Base-by-base conservation (phyloP, 2,888 invertebrate species). In the Celastrina argiolus region DNA sequence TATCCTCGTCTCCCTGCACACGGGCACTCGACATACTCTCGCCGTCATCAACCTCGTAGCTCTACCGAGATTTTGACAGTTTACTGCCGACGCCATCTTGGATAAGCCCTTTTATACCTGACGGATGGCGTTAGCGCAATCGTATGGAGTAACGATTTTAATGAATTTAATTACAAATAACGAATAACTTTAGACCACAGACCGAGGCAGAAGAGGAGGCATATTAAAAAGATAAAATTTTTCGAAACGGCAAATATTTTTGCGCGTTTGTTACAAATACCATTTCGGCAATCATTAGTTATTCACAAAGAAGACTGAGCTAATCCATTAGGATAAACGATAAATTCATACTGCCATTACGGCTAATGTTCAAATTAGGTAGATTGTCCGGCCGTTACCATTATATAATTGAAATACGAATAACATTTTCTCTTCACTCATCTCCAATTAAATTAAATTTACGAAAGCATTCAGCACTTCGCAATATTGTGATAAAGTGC, bases 1-100 rank as follows among this genome's bases (percentile, higher is more conserved):
- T 89, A 92, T 92, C 90, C 92, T 92, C 92, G 92, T 92, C 91
- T 92, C 92, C 92, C 92, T 92, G 89, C 84, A 90, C 90, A 90
- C 86, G 89, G 78, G 88, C 84, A 91, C 90, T 89, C 89, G 90
- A 91, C 89, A 90, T 91, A 90, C 89, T 89, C 88, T 90, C 90
- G 86, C 87, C 89, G 77, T 89, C 89, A 88, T 87, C 88, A 88
- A 88, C 87, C 85, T 89, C 89, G 88, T 88, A 89, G 87, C 85
- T 89, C 89, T 90, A 87, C 83, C 87, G 89, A 89, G 88, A 88
- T 84, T 86, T 81, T 78, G 81, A 81, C 84, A 81, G 83, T 88
- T 86, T 83, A 84, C 85, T 83, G 83, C 69, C 71, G 70, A 71
- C 66, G 63, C 67, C 69, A 67, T 70, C 65, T 68, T 70, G 67